phyloP scores from a whole-genome alignment of 2,797 vertebrate genomes.

The Rousettus madagascariensis region DNA sequence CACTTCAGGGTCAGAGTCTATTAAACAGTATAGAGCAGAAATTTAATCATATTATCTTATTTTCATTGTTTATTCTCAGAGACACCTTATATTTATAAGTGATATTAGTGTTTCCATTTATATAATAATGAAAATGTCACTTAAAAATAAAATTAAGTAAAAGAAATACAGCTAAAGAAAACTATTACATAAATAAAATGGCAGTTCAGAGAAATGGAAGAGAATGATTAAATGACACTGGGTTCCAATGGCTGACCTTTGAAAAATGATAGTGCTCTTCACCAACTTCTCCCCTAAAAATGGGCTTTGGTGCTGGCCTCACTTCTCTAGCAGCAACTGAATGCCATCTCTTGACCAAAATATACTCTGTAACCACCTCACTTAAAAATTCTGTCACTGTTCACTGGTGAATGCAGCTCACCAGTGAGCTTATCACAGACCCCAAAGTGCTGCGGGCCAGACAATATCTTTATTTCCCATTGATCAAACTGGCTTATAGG shows the following conservation, averaged over 20 bases:
- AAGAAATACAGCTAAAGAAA: constrained; percentile 44
- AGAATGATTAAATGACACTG: neutral
- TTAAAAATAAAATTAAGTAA: constrained; percentile 48
- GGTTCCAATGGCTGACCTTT: neutral
- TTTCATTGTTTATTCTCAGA: constrained; percentile 27
- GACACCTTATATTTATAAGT: neutral
- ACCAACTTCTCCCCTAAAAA: neutral
- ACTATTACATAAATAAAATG: neutral
- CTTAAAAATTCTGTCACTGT: neutral
- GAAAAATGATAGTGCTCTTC: neutral
- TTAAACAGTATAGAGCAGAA: neutral
- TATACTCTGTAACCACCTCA: neutral
- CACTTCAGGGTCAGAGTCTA: neutral
- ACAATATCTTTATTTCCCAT: neutral
- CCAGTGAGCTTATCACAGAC: neutral
- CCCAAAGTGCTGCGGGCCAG: neutral
- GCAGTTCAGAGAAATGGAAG: neutral
- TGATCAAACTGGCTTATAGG: neutral
- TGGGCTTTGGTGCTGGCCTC: neutral
- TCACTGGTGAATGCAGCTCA: constrained; percentile 18
- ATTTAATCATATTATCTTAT: neutral
- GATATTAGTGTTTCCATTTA: neutral
- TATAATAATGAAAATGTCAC: neutral
- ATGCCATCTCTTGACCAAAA: neutral
- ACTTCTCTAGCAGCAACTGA: neutral